A percentile compares a stretch with the other conserved stretches of the same genome.
Evolutionary conservation across 2,113 vertebrate genomes (phyloP).

Genomic region (Oncorhynchus nerka): DNA sequence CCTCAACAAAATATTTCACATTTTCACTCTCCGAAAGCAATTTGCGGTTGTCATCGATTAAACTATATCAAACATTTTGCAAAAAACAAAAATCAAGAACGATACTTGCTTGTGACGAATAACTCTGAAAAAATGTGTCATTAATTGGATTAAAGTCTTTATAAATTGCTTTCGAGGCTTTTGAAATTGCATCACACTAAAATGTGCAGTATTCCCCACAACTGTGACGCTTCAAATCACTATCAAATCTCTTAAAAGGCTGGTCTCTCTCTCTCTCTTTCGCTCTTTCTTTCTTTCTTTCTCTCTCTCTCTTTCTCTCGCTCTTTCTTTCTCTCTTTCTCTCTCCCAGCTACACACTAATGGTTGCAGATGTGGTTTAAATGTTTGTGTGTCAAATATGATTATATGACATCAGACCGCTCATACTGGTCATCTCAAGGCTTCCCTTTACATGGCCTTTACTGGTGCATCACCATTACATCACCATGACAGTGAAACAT

Average conservation of each 20-base stretch:
- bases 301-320: no score
- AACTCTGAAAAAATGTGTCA: not conserved
- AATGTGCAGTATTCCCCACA: conserved; percentile 28
- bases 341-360: not conserved
- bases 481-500: not conserved
- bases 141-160: conserved; percentile 8
- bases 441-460: not conserved
- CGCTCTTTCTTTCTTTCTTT: no score
- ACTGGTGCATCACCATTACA: not conserved
- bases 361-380: not conserved
- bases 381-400: not conserved
- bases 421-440: not conserved
- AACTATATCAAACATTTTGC: not conserved
- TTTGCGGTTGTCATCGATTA: not conserved
- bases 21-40: conserved; percentile 9
- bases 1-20: not conserved
- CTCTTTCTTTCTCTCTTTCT: conserved; percentile 6
- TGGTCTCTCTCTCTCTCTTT: not conserved
- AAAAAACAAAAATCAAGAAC: not conserved
- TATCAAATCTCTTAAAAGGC: conserved; percentile 51
- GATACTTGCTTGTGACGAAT: not conserved
- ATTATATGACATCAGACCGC: no score
- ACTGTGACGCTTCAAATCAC: conserved; percentile 45
- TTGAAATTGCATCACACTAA: conserved; percentile 8
- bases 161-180: conserved; percentile 25